Evolutionary conservation across 2,797 vertebrate species (phyloP).

Genomic region (Cygnus olor): DNA sequence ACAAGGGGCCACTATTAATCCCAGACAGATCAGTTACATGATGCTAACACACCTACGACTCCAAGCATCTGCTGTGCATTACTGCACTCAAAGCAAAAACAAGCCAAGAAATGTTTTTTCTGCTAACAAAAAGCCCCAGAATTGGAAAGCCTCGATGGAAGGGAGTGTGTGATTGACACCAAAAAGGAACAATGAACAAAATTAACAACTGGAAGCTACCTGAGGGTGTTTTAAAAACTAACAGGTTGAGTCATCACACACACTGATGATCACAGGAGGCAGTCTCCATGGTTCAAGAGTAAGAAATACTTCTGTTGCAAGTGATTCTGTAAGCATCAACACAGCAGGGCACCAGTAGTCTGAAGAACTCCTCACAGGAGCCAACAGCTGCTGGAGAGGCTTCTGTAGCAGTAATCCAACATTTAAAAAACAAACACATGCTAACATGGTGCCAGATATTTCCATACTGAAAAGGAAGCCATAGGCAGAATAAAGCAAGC

Average conservation of each 20-base stretch:
- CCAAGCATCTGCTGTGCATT: neutral
- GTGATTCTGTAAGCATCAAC: neutral
- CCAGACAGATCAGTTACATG: neutral
- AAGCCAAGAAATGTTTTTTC: neutral
- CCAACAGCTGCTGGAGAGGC: neutral
- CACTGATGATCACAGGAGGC: neutral
- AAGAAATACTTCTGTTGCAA: neutral
- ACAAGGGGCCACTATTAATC: neutral
- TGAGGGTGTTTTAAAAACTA: neutral
- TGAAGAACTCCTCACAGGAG: fast-evolving
- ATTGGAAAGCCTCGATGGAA: neutral
- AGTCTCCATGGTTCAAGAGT: neutral
- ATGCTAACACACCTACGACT: neutral
- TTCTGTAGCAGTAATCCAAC: neutral
- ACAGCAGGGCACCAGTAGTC: neutral
- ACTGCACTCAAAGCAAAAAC: neutral
- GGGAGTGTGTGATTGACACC: neutral
- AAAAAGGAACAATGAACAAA: neutral
- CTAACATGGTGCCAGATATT: neutral
- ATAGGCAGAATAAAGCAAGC: neutral
- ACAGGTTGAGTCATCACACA: neutral
- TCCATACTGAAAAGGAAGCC: neutral
- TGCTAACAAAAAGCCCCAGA: neutral
- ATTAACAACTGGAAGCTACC: neutral
- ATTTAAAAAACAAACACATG: neutral